Conservation (phyloP, 53 echinoderm and acorn worm species). For the Zoroaster sp. region DNA sequence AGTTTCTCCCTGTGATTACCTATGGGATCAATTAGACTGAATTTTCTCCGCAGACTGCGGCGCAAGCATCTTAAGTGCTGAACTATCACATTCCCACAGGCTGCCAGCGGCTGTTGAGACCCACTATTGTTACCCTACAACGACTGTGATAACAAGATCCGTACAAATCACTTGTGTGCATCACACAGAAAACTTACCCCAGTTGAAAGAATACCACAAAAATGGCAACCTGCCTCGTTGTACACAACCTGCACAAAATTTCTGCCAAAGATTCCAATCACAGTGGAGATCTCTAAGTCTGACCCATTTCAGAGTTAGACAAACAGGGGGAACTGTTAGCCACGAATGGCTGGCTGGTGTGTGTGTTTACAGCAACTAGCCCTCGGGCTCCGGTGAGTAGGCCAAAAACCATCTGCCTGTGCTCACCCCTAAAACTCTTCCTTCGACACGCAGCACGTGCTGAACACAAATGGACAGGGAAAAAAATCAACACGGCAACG, state of each 20-base stretch:
- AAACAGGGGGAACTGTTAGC: slow-evolving; percentile 13
- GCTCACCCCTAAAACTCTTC: slow-evolving; percentile 35
- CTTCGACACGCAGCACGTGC: slow-evolving; percentile 43
- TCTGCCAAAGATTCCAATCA: not conserved
- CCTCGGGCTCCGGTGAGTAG: slow-evolving; percentile 31
- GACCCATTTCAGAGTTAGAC: slow-evolving; percentile 15
- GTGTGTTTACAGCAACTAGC: slow-evolving; percentile 50
- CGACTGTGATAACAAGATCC: not conserved
- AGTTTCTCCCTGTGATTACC: slow-evolving; percentile 16
- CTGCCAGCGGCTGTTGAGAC: not conserved
- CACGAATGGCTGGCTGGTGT: slow-evolving; percentile 2
- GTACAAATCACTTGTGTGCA: not conserved
- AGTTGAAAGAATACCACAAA: not conserved
- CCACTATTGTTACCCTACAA: not conserved
- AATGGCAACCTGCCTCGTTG: slow-evolving; percentile 22
- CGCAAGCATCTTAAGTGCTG: not conserved
- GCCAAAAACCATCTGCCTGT: slow-evolving; percentile 45
- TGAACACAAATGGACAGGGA: slow-evolving; percentile 8
- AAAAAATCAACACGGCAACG: slow-evolving; percentile 31
- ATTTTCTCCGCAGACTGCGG: not conserved
- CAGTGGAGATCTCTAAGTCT: not conserved
- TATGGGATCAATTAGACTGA: slow-evolving; percentile 33
- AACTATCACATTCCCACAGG: not conserved
- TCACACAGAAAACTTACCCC: slow-evolving; percentile 1
- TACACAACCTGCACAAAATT: not conserved